Conservation (phyloP, 92 coral and sea anemone genomes). For the Porites lobata region DNA sequence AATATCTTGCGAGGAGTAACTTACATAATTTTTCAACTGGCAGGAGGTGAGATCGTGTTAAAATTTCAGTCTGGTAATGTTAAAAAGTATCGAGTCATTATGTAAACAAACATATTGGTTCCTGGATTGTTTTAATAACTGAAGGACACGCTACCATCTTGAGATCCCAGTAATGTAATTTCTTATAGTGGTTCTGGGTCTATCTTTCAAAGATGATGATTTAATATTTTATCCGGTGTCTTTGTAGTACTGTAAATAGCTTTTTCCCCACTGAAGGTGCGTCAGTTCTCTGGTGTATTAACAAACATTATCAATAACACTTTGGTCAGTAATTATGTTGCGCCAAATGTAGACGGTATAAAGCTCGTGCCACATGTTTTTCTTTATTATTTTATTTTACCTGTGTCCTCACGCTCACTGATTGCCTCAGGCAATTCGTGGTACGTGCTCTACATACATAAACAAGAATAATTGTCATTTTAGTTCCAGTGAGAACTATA, state of each 20-base stretch:
- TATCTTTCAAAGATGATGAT: too few relatives aligned
- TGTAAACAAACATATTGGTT: not conserved
- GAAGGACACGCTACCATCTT: not conserved
- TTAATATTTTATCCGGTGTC: too few relatives aligned
- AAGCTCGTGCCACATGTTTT: not conserved
- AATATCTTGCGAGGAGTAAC: constrained; percentile 76
- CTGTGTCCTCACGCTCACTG: not conserved
- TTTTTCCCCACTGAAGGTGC: too few relatives aligned
- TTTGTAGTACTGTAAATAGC: too few relatives aligned
- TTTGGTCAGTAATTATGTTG: too few relatives aligned
- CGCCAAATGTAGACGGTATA: not conserved
- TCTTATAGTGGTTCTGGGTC: too few relatives aligned
- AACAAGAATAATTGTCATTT: not conserved
- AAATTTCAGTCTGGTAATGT: not conserved
- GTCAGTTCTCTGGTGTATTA: too few relatives aligned
- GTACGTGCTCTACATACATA: not conserved
- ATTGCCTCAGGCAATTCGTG: not conserved
- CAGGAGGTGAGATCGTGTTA: constrained; percentile 81
- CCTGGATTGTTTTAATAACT: not conserved
- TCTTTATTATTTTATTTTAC: not conserved
- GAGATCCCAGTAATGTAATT: too few relatives aligned
- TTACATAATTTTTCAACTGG: constrained; percentile 82
- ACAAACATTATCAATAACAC: too few relatives aligned
- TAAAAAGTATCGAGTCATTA: not conserved
- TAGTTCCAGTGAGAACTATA: not conserved